Evolutionary conservation across 2,113 vertebrate genomes (phyloP), one percentile per base, ranked within the genome.

Genomic region (Pyrgilauda ruficollis): DNA sequence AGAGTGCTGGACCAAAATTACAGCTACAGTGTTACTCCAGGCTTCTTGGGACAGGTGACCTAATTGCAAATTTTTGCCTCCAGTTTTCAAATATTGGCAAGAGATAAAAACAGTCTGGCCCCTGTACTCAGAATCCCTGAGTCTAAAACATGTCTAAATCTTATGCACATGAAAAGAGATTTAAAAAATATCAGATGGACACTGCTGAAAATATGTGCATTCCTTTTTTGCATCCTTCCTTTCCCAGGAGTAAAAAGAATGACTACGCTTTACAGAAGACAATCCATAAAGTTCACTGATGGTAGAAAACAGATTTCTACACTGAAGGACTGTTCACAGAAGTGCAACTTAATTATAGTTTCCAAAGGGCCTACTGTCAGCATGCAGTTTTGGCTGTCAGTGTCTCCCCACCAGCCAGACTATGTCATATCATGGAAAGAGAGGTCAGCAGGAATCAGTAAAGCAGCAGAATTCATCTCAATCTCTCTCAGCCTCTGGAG

Each of bases 131-230:
- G n/a, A 86, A 89, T 12, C n/a, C 76, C 37, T 58, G 28, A 81
- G 7, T 23, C 4, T 55, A 50, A 53, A 88, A 47, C 2, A 24
- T 17, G 5, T 12, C 20, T 59, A 81, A 70, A 67, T 62, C 6
- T 12, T 46, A 4, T 31, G 55, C 12, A 37, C 6, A 23, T 0
- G 0, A 26, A 63, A 35, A 56, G 14, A 88, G 18, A 19, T 46
- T 59, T n/a, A 0, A 74, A 90, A 90, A 86, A 39, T 20, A 41
- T 15, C 31, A 56, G 19, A 64, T n/a, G 13, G 52, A 5, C 39
- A 59, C 10, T 50, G 7, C 17, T 76, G 53, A 76, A 94, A 89
- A 87, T 16, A 35, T 24, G 8, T 49, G 8, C 2, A 1, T 23
- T 67, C 6, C 8, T 78, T 93, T 94, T 58, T n/a, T 64, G 10